phyloP scores from a whole-genome alignment of 92 coral and sea anemone genomes.

The Porites lobata region DNA sequence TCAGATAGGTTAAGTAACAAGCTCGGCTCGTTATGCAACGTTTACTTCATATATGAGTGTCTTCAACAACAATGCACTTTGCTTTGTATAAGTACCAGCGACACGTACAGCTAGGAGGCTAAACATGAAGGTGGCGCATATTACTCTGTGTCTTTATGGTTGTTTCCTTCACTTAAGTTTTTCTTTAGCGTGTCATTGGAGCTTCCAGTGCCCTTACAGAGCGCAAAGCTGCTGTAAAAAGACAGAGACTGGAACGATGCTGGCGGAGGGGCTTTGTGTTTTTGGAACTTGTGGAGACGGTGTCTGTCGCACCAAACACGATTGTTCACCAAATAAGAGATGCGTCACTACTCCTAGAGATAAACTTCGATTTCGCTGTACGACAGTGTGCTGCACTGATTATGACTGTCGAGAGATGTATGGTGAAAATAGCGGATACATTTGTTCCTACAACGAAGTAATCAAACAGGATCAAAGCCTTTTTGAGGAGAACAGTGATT shows the following conservation, averaged over 20 bases:
- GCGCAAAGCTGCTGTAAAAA: background rate
- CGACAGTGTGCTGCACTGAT: background rate
- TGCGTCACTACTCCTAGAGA: background rate
- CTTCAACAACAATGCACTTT: no score
- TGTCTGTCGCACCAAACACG: background rate
- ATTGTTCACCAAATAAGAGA: background rate
- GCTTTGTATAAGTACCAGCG: no score
- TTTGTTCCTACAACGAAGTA: background rate
- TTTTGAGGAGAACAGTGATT: background rate
- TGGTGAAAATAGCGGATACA: no score
- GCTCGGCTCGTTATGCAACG: no score
- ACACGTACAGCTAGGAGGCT: no score
- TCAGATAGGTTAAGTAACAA: no score
- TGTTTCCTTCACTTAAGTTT: background rate
- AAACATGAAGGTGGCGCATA: no score
- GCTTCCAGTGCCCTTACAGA: background rate
- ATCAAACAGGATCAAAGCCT: background rate
- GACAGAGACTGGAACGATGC: background rate
- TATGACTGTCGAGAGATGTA: background rate
- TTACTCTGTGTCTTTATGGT: background rate
- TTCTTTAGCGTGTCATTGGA: background rate
- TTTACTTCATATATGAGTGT: no score
- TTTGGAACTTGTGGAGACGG: background rate
- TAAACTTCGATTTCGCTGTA: background rate
- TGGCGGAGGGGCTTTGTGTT: background rate